phyloP scores from a whole-genome alignment of 64 coral and sea anemone species.

The Stichodactyla helianthus region DNA sequence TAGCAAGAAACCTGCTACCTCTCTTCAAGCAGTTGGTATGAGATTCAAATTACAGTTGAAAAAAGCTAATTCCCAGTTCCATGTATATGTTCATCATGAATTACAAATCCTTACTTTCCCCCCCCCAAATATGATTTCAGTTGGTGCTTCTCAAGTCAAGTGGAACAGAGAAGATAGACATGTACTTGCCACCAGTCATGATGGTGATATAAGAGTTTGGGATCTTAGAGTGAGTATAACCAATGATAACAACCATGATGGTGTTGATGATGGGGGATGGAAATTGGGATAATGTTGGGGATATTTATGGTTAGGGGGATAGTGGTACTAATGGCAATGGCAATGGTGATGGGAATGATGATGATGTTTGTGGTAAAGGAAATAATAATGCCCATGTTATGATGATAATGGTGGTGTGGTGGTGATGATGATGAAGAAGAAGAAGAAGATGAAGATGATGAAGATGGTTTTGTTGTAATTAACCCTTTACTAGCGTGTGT shows the following conservation, averaged over 20 bases:
- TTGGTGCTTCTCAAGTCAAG: slow-evolving; percentile 94
- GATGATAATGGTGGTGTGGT: too few relatives aligned
- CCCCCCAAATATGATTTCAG: slow-evolving; percentile 1
- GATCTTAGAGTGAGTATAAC: slow-evolving; percentile 75
- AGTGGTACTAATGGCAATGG: too few relatives aligned
- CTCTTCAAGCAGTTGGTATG: slow-evolving; percentile 83
- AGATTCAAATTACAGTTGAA: not conserved
- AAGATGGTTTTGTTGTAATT: too few relatives aligned
- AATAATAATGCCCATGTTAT: too few relatives aligned
- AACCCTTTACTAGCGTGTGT: not conserved
- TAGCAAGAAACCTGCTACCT: slow-evolving; percentile 82
- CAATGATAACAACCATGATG: not conserved
- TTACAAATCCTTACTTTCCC: too few relatives aligned
- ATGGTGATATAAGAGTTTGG: slow-evolving; percentile 96
- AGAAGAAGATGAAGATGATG: too few relatives aligned
- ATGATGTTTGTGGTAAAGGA: too few relatives aligned
- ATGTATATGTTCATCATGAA: too few relatives aligned
- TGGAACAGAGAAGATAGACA: slow-evolving; percentile 90
- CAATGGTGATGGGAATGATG: too few relatives aligned
- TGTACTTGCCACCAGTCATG: slow-evolving; percentile 96
- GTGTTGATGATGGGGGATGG: not conserved
- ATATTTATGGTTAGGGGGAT: too few relatives aligned
- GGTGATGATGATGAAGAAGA: too few relatives aligned
- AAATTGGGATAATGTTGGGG: not conserved
- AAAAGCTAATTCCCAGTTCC: too few relatives aligned